These are phyloP conservation scores for Anas acuta DNA, from an alignment of 2,797 vertebrate species.

Conservation along the genomic window DNA sequence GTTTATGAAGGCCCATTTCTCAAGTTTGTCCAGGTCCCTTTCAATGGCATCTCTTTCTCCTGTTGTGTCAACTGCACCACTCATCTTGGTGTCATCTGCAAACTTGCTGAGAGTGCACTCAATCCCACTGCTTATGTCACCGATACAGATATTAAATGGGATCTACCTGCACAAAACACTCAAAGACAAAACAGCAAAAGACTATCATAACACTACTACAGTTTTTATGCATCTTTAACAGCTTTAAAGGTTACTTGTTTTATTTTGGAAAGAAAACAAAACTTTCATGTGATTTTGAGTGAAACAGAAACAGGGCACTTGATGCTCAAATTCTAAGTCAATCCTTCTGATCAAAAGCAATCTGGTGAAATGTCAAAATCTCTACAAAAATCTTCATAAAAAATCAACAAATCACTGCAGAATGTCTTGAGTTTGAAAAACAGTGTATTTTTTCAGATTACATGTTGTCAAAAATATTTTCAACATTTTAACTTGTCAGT, in stretches of 20 bases:
- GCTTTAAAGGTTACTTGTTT: neutral
- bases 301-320: neutral
- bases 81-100: too few species aligned
- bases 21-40: too few species aligned
- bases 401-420: conserved; percentile 32
- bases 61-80: too few species aligned
- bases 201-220: neutral
- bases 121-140: too few species aligned
- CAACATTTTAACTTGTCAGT: neutral
- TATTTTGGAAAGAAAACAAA: neutral
- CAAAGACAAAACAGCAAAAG: neutral
- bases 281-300: neutral
- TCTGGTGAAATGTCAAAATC: neutral
- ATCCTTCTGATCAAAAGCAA: neutral
- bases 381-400: neutral
- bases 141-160: too few species aligned
- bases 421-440: neutral
- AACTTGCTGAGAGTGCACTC: too few species aligned
- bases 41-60: too few species aligned
- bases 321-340: neutral
- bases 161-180: neutral
- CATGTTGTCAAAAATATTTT: neutral
- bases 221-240: neutral
- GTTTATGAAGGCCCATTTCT: too few species aligned
- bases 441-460: neutral